phyloP scores from a whole-genome alignment of 1,140 invertebrate species.

The Drosophila sp. region DNA sequence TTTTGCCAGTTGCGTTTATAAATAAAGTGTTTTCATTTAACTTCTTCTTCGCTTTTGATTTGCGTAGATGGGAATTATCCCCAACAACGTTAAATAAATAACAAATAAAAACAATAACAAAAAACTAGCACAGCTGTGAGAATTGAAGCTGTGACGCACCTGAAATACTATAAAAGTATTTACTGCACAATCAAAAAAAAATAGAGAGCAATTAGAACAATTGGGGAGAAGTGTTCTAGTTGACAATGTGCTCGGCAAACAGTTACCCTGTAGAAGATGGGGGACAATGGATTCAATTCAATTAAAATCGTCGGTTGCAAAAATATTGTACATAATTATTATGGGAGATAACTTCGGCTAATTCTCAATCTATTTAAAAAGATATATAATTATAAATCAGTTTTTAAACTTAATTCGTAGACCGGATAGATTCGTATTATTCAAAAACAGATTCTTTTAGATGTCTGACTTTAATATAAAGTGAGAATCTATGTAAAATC shows the following conservation, averaged over 20 bases:
- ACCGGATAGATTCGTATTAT: too few relatives aligned
- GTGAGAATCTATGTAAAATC: too few relatives aligned
- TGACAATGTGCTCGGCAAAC: neutral
- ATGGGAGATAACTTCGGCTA: too few relatives aligned
- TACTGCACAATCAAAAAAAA: neutral
- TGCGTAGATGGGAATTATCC: conserved; percentile 66
- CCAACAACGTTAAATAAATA: conserved; percentile 6
- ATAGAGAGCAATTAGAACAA: conserved; percentile 4
- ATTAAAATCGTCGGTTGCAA: too few relatives aligned
- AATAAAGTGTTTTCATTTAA: conserved; percentile 3
- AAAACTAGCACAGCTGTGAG: conserved; percentile 61
- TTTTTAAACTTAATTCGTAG: too few relatives aligned
- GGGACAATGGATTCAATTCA: too few relatives aligned
- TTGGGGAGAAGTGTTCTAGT: neutral
- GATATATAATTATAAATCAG: too few relatives aligned
- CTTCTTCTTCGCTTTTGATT: neutral
- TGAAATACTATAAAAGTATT: conserved; percentile 24
- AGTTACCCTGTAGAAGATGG: neutral
- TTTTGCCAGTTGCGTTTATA: conserved; percentile 4
- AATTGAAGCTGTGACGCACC: conserved; percentile 56
- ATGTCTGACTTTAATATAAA: too few relatives aligned
- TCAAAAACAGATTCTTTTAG: too few relatives aligned
- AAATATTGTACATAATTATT: too few relatives aligned
- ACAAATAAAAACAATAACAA: neutral
- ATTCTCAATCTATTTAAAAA: too few relatives aligned